Percentiles rank a stretch among this genome's conserved stretches.
These are phyloP conservation scores for Temnothorax nylanderi DNA, from an alignment of 1,140 invertebrate genomes.

Conservation along the genomic window DNA sequence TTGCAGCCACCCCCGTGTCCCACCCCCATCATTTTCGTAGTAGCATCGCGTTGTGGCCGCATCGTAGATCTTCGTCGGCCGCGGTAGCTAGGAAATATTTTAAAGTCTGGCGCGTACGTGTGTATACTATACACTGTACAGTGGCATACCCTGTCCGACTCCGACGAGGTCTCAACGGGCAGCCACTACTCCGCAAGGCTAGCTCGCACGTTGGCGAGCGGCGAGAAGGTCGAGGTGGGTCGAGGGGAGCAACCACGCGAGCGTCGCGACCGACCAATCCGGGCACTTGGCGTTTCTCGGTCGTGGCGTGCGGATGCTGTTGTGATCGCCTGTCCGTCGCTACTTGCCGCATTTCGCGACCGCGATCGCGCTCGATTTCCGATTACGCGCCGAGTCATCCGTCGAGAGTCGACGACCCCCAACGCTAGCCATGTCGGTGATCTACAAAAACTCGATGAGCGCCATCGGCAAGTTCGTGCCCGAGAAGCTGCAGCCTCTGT, in stretches of 20 bases:
- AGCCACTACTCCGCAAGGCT: not conserved
- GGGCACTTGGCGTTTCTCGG: slow-evolving; percentile 75
- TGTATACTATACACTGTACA: no score
- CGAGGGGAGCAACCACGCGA: slow-evolving; percentile 41
- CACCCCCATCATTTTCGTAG: not conserved
- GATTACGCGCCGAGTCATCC: not conserved
- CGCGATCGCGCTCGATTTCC: not conserved
- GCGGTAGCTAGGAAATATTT: not conserved
- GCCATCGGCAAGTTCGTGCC: slow-evolving; percentile 92
- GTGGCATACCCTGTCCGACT: not conserved
- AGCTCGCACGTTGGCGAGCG: not conserved
- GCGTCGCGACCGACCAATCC: slow-evolving; percentile 70
- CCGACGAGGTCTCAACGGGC: not conserved
- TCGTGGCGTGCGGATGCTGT: slow-evolving; percentile 69
- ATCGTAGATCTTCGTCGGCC: not conserved
- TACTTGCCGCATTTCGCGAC: not conserved
- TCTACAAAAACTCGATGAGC: slow-evolving; percentile 90
- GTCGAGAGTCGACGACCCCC: not conserved
- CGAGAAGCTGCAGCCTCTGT: slow-evolving; percentile 91
- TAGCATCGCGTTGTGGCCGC: no score
- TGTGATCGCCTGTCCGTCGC: slow-evolving; percentile 5
- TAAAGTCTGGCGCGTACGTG: slow-evolving; percentile 2
- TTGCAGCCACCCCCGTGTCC: not conserved
- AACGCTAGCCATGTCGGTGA: slow-evolving; percentile 79
- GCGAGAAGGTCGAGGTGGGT: slow-evolving; percentile 32